Evolutionary conservation across 2,888 invertebrate genomes (phyloP), one percentile per base, ranked within the genome.

Genomic region (Leuctra nigra): DNA sequence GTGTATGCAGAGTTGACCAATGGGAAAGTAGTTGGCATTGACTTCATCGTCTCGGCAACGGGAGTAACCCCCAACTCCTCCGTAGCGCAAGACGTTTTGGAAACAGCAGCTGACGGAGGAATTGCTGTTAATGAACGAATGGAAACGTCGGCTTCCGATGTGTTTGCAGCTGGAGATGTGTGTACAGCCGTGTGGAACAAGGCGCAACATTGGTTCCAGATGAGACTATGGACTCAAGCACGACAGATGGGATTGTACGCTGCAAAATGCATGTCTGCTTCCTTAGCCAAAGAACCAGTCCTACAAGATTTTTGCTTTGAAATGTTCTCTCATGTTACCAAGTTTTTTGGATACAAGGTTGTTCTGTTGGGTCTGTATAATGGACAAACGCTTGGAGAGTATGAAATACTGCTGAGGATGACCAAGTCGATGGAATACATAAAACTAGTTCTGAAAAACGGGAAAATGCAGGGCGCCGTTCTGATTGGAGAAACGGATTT

Each of bases 161-260:
- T 99, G 22, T 99, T 83, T 77, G 97, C 97, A 7, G 97, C 96
- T 46, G 99, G 99, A 1, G 99, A 99, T 79, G 86, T 91, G 6
- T 96, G 95, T 66, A 78, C 79, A 62, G 86, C 90, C n/a, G 75
- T 75, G 29, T 97, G 96, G 96, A 68, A 75, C 4, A 69, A 76
- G 59, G 82, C 90, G 0, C 75, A 80, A 22, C 87, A 92, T 68
- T 95, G 95, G 95, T 89, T 91, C 70, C 90, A 96, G 76, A 90
- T 98, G 86, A 81, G 94, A 58, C 73, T 99, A 33, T 99, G 99
- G 99, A 93, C 95, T 1, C 99, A 99, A 74, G 99, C 98, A 0
- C 77, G 95, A 55, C 96, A 97, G 73, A 97, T 97, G 96, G 99
- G 97, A 9, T 81, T 82, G 55, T 95, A 92, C 77, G 94, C 91